These are phyloP conservation scores for Beaufortia kweichowensis DNA, from an alignment of 2,113 vertebrate genomes.

Conservation along the genomic window DNA sequence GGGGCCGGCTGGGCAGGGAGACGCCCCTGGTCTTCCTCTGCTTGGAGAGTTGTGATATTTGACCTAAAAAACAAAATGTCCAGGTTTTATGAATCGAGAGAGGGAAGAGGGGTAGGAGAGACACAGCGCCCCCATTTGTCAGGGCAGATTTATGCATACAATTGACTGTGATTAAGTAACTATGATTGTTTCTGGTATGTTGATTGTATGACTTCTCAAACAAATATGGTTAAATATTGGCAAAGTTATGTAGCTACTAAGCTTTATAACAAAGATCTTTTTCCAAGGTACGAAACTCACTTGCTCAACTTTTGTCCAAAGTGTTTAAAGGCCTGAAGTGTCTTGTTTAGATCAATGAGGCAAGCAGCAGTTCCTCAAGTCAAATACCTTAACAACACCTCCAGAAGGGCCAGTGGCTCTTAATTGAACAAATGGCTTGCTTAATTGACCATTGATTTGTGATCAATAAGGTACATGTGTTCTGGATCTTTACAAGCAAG, in stretches of 20 bases:
- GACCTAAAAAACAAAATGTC: conserved; percentile 77
- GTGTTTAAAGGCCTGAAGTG: conserved; percentile 68
- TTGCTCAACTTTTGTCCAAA: background rate
- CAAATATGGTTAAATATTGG: background rate
- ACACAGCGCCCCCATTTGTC: conserved; percentile 58
- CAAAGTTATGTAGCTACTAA: background rate
- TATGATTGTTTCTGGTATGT: conserved; percentile 20
- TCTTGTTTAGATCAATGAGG: conserved; percentile 70
- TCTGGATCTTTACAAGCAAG: conserved; percentile 69
- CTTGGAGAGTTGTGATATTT: conserved; percentile 73
- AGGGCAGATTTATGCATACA: background rate
- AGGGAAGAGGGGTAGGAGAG: conserved; percentile 34
- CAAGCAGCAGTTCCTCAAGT: conserved; percentile 66
- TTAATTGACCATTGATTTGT: conserved; percentile 82
- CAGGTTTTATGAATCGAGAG: background rate
- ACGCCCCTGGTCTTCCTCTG: conserved; percentile 58
- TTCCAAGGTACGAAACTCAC: background rate
- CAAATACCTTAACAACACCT: conserved; percentile 71
- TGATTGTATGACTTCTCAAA: too few relatives aligned
- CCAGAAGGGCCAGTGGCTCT: conserved; percentile 61
- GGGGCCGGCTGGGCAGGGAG: conserved; percentile 54
- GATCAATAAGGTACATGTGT: conserved; percentile 77
- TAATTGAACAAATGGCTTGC: conserved; percentile 78
- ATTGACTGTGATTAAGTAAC: too few relatives aligned
- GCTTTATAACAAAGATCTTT: background rate